These are phyloP conservation scores for Agapostemon virescens DNA, from an alignment of 2,888 invertebrate genomes.

Conservation along the genomic window DNA sequence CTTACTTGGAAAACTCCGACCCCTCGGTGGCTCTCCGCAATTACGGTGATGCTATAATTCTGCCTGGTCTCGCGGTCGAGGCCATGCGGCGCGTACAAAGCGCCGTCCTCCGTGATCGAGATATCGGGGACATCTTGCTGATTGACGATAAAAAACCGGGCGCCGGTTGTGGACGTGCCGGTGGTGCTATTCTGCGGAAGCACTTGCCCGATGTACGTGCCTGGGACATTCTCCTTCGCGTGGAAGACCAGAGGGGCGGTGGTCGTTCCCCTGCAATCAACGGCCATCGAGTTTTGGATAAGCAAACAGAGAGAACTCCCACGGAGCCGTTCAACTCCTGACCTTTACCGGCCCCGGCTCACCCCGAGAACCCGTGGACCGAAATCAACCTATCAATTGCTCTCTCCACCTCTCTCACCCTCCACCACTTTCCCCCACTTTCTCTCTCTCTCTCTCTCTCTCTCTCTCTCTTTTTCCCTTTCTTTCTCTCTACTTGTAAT, in stretches of 20 bases:
- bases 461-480: neutral
- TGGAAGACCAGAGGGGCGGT: slow-evolving; percentile 88
- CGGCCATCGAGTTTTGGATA: slow-evolving; percentile 57
- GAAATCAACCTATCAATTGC: slow-evolving; percentile 46
- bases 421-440: neutral
- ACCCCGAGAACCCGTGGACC: neutral
- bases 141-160: slow-evolving; percentile 90
- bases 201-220: slow-evolving; percentile 88
- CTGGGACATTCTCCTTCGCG: slow-evolving; percentile 88
- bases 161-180: slow-evolving; percentile 79
- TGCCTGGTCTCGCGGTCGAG: slow-evolving; percentile 89
- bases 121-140: slow-evolving; percentile 91
- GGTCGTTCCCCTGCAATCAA: slow-evolving; percentile 84
- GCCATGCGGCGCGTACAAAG: slow-evolving; percentile 88
- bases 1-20: slow-evolving; percentile 87
- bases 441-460: neutral
- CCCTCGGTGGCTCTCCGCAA: slow-evolving; percentile 89
- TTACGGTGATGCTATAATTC: slow-evolving; percentile 88
- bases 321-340: slow-evolving; percentile 36
- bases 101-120: slow-evolving; percentile 89
- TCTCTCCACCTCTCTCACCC: neutral
- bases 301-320: slow-evolving; percentile 45
- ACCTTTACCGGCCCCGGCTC: slow-evolving; percentile 36
- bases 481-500: neutral
- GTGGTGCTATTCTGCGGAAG: slow-evolving; percentile 82